These are phyloP conservation scores for Rana temporaria DNA, from an alignment of 2,113 vertebrate species.

Conservation along the genomic window DNA sequence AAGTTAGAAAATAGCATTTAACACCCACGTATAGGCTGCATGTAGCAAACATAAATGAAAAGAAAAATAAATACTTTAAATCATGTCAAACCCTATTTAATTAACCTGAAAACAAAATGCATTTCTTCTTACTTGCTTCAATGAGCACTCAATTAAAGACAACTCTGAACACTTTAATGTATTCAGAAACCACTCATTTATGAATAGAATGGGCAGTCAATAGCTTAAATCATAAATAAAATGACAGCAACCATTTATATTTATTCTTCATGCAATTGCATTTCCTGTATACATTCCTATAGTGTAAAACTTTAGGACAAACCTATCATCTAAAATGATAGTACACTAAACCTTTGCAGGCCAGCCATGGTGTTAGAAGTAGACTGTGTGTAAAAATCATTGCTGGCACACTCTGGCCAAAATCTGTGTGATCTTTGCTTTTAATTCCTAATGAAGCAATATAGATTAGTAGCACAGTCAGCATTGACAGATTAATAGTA, in stretches of 20 bases:
- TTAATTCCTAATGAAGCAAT: no score
- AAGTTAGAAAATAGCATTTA: neutral
- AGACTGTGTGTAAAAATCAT: no score
- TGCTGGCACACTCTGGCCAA: no score
- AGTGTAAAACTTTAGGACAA: neutral
- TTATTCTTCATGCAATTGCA: neutral
- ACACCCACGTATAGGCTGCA: neutral
- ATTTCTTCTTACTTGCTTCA: constrained; percentile 29
- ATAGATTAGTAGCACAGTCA: no score
- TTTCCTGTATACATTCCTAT: neutral
- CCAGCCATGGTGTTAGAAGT: no score
- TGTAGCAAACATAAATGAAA: constrained; percentile 11
- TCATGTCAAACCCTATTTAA: constrained; percentile 16
- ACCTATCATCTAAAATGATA: neutral
- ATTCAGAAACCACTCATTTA: constrained; percentile 8
- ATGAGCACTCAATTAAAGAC: constrained; percentile 12
- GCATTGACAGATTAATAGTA: no score
- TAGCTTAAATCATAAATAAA: constrained; percentile 7
- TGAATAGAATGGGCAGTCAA: constrained; percentile 20
- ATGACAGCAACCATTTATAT: neutral
- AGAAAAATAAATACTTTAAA: constrained; percentile 7
- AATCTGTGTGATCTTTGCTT: no score
- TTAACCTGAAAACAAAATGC: constrained; percentile 32
- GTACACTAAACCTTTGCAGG: no score
- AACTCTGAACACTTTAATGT: no score